phyloP scores from a whole-genome alignment of 2,113 vertebrate species.

The Malurus cyaneus region DNA sequence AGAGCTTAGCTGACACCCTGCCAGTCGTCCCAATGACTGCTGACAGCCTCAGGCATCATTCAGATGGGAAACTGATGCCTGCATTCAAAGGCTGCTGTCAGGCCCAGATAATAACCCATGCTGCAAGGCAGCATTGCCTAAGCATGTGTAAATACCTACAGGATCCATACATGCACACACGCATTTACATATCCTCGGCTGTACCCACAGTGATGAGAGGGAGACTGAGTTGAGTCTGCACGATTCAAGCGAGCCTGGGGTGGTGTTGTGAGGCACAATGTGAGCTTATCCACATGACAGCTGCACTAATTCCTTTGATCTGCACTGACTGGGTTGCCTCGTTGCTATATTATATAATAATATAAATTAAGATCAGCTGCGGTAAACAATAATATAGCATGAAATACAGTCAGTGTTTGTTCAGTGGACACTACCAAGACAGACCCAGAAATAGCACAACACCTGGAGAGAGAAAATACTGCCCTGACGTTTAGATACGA shows the following conservation, averaged over 20 bases:
- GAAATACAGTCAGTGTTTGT: conserved; percentile 57
- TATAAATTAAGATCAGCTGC: conserved; percentile 56
- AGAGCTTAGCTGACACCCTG: conserved; percentile 20
- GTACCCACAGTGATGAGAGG: background rate
- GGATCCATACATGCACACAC: background rate
- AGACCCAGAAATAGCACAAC: conserved; percentile 38
- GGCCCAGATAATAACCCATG: background rate
- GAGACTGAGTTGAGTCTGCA: background rate
- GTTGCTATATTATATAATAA: conserved; percentile 46
- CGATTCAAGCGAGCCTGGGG: background rate
- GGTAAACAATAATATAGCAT: conserved; percentile 52
- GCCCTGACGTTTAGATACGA: background rate
- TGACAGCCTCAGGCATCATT: background rate
- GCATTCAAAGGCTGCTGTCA: background rate
- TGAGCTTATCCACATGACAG: conserved; percentile 27
- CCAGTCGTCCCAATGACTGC: conserved; percentile 2
- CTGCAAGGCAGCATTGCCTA: conserved; percentile 2
- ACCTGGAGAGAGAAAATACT: conserved; percentile 23
- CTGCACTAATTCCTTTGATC: conserved; percentile 25
- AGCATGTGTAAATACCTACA: conserved; percentile 33
- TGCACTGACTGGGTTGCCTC: conserved; percentile 11
- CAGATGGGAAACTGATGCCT: background rate
- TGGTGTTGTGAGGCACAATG: background rate
- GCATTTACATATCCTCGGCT: background rate
- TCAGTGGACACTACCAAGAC: conserved; percentile 12